Percentiles rank a stretch among this genome's conserved stretches.
These are phyloP conservation scores for Myotis planiceps DNA, from an alignment of 2,797 vertebrate species.

Conservation along the genomic window DNA sequence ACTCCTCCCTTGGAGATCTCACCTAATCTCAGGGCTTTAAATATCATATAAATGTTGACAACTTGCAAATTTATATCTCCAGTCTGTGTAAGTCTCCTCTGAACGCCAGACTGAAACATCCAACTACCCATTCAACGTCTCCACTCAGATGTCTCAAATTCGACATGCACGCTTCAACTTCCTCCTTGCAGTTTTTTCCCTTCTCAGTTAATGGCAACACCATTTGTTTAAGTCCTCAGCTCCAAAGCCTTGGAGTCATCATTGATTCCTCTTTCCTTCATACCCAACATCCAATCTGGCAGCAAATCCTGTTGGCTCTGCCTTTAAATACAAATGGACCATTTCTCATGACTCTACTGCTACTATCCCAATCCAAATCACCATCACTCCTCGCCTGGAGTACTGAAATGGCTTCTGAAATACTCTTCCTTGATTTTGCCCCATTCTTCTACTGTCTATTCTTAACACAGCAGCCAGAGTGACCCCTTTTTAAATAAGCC, in stretches of 20 bases:
- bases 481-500: neutral
- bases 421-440: neutral
- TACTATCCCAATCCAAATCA: neutral
- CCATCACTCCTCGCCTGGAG: neutral
- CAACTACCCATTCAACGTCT: neutral
- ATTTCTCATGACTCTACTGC: neutral
- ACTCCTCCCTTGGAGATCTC: neutral
- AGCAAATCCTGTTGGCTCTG: neutral
- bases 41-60: neutral
- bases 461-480: neutral
- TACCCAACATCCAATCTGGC: neutral
- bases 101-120: neutral
- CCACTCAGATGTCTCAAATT: neutral
- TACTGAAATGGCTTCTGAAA: neutral
- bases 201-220: neutral
- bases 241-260: neutral
- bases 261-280: neutral
- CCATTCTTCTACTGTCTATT: neutral
- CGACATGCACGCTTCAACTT: neutral
- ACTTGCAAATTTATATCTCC: neutral
- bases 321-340: neutral
- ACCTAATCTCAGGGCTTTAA: neutral
- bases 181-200: neutral
- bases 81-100: neutral
- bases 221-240: neutral